Evolutionary conservation across 2,888 invertebrate genomes (phyloP).

Genomic region (Chrysolina oricalcia): DNA sequence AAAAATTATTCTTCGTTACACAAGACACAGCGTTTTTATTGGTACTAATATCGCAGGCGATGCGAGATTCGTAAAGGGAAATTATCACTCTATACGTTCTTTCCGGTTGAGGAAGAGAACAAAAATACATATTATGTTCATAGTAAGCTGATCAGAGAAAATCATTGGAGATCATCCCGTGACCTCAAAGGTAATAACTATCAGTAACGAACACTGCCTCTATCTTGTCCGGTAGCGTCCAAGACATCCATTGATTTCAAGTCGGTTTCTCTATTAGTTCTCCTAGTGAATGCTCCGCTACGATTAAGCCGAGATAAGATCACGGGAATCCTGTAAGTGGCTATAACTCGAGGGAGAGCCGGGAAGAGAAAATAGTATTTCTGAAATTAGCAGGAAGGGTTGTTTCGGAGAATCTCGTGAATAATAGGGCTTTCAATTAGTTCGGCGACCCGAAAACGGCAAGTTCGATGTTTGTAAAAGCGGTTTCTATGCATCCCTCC

Average conservation of each 20-base stretch:
- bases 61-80: no score
- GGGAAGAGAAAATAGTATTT: conserved; percentile 27
- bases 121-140: no score
- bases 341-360: conserved; percentile 34
- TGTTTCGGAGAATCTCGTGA: not conserved
- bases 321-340: conserved; percentile 39
- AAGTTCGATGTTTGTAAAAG: no score
- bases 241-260: conserved; percentile 38
- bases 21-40: no score
- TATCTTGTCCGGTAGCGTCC: not conserved
- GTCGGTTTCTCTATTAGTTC: conserved; percentile 44
- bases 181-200: not conserved
- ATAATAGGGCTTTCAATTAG: conserved; percentile 1
- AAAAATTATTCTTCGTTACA: no score
- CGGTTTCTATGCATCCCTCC: not conserved
- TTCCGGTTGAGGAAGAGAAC: no score
- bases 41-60: no score
- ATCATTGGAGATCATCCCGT: not conserved
- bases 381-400: not conserved
- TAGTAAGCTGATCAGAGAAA: not conserved
- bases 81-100: no score
- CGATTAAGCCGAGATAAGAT: conserved; percentile 32
- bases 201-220: conserved; percentile 10
- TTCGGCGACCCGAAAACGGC: not conserved
- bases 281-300: conserved; percentile 22